These are phyloP conservation scores for Oxygymnocypris stewartii DNA, from an alignment of 2,113 vertebrate genomes.

Conservation along the genomic window DNA sequence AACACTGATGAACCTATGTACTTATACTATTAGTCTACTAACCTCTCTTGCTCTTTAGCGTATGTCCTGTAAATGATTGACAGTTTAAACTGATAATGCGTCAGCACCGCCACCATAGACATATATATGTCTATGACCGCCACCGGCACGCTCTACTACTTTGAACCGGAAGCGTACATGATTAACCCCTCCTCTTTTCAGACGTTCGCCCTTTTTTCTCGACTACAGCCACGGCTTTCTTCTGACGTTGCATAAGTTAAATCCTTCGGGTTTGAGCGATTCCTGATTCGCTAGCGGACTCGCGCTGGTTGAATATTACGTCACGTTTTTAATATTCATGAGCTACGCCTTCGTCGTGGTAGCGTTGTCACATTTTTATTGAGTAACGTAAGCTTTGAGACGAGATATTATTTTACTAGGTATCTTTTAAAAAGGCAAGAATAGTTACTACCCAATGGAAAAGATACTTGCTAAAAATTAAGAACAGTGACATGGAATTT, in stretches of 20 bases:
- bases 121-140: no score
- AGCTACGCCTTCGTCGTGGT: background rate
- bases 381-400: background rate
- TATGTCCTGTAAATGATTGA: constrained; percentile 43
- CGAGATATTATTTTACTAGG: background rate
- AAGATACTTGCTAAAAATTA: background rate
- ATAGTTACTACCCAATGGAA: background rate
- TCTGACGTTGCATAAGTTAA: no score
- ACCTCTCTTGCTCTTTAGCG: constrained; percentile 7
- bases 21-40: background rate
- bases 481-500: no score
- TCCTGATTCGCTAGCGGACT: background rate
- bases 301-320: no score
- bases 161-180: constrained; percentile 35
- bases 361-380: background rate
- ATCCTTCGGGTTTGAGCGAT: background rate
- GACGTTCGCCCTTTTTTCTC: no score
- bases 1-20: background rate
- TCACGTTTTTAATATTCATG: no score
- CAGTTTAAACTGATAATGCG: background rate
- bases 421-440: background rate
- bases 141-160: background rate
- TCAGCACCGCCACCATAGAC: background rate
- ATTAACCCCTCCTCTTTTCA: background rate
- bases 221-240: background rate